phyloP scores from a whole-genome alignment of 30 jellyfish, hydroid and myxozoan species.

The Mastigias papua region DNA sequence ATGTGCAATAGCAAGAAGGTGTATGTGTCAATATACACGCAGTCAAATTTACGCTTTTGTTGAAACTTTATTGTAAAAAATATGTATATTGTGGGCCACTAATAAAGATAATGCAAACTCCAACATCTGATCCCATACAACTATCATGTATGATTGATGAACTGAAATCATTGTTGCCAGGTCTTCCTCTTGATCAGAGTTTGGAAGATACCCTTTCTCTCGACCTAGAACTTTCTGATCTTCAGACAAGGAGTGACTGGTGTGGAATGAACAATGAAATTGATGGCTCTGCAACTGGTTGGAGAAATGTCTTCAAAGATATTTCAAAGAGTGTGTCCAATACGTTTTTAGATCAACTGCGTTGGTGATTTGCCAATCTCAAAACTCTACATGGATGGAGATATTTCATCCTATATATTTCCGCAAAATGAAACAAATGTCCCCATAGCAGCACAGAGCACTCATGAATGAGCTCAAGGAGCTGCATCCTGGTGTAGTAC shows the following conservation, averaged over 20 bases:
- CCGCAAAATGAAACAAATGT: not conserved
- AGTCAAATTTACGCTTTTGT: constrained; percentile 33
- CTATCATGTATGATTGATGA: constrained; percentile 44
- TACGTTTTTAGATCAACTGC: constrained; percentile 34
- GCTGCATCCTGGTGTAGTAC: constrained; percentile 50
- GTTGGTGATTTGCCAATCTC: constrained; percentile 50
- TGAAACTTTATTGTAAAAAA: constrained; percentile 19
- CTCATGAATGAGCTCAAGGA: not conserved
- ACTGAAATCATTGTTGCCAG: constrained; percentile 20
- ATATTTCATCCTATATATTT: constrained; percentile 51
- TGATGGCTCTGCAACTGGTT: constrained; percentile 49
- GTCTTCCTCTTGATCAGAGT: constrained; percentile 17
- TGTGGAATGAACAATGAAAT: constrained; percentile 46
- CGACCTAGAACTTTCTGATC: constrained; percentile 52
- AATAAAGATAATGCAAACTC: constrained; percentile 52
- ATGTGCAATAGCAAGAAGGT: constrained; percentile 55
- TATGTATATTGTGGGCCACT: constrained; percentile 57
- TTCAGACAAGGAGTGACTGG: constrained; percentile 55
- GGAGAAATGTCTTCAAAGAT: constrained; percentile 16
- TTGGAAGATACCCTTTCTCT: constrained; percentile 52
- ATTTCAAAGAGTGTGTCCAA: constrained; percentile 25
- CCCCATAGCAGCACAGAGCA: not conserved
- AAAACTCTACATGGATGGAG: constrained; percentile 61
- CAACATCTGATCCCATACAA: constrained; percentile 43
- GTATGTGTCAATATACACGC: constrained; percentile 60